Base-by-base conservation (phyloP, 2,888 invertebrate species). In the Tipula unca region DNA sequence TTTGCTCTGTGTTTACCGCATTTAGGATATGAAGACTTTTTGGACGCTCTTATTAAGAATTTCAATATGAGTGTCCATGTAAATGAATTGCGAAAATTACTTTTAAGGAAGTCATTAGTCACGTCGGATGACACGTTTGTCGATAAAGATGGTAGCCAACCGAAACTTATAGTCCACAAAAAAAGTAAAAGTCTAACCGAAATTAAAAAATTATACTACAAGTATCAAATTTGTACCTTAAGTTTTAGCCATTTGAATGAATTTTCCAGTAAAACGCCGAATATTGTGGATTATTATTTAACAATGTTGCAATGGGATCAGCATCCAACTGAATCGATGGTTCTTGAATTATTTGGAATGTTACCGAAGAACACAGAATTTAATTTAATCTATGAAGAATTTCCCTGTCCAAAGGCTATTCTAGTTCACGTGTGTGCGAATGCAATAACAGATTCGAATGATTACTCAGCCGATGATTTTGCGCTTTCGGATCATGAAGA, bases 1-100 rank as follows among this genome's bases (percentile, higher is more conserved):
- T 83, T 83, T 35, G 29, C 35, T 2, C 1, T 83, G n/a, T 83
- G 5, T 8, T 17, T 83, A n/a, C 83, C 83, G 1, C 83, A 32
- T 83, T 83, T 83, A 6, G 83, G 83, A 32, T 83, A 83, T 83
- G 83, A 83, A 83, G 83, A 83, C 10, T 83, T 83, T 83, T 6
- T 83, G 5, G n/a, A 1, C 8, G 83, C n/a, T 32, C n/a, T 83
- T n/a, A 35, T 83, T 8, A 32, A 32, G 1, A 83, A 29, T n/a
- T 83, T 32, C 17, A n/a, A 83, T 32, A 32, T 29, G 32, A 32
- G 6, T 4, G 17, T 32, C 17, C 83, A 83, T 83, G 83, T 83
- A 29, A 83, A 83, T 83, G 35, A 83, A 6, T n/a, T 35, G 10
- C 29, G 83, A 1, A 32, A 83, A 83, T 0, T 32, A 6, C 3